phyloP scores from a whole-genome alignment of 2,797 vertebrate genomes.

The Poeciliopsis presidionis region DNA sequence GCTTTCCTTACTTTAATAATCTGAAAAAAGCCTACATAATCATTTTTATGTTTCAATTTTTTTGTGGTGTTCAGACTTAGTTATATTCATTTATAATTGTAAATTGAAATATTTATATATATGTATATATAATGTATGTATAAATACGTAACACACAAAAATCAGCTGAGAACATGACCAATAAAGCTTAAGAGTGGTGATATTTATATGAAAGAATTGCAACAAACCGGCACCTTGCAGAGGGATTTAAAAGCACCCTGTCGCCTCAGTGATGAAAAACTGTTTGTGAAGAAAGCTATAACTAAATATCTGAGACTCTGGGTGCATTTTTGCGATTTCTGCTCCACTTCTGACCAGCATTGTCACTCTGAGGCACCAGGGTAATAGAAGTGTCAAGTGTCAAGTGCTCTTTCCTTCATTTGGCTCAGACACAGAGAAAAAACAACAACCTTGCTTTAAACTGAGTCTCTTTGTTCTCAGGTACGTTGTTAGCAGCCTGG shows the following conservation, averaged over 20 bases:
- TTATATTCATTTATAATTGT: neutral
- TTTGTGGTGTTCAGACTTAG: neutral
- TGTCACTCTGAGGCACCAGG: neutral
- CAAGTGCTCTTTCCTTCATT: neutral
- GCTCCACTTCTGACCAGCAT: neutral
- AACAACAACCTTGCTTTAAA: neutral
- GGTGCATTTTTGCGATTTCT: neutral
- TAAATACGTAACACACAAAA: neutral
- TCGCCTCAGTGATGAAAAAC: neutral
- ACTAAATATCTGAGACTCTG: neutral
- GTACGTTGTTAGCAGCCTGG: conserved; percentile 95
- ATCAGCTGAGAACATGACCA: neutral
- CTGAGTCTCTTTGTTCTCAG: conserved; percentile 68
- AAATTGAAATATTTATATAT: neutral
- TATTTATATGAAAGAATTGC: neutral
- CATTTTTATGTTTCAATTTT: neutral
- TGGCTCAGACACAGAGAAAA: neutral
- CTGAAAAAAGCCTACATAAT: neutral
- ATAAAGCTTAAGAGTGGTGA: neutral
- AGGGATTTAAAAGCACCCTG: neutral
- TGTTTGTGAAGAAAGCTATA: neutral
- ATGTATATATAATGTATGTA: too few relatives aligned
- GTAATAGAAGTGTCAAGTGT: neutral
- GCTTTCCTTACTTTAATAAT: neutral
- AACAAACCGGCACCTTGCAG: neutral